Base-by-base conservation (phyloP, 92 coral and sea anemone genomes). In the Palythoa heliodiscus region DNA sequence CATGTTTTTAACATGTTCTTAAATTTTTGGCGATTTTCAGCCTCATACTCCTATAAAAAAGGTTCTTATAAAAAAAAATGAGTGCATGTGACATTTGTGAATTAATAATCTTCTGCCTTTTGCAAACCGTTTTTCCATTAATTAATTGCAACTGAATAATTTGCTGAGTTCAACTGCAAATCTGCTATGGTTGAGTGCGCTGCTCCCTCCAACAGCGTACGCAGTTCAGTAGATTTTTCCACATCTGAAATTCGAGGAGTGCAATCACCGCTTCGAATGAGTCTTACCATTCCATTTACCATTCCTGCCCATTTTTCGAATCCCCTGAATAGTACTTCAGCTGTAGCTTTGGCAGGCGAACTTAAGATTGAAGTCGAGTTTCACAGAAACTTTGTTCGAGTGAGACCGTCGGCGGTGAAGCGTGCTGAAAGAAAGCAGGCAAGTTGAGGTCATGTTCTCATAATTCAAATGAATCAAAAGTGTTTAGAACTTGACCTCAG, bases 101-200 rank as follows among this genome's bases (percentile, higher is more conserved):
- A 61, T 73, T 88, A 47, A 88, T 71, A 58, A 85, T 84, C 20
- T 48, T 52, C 47, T 88, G 91, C 85, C 77, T 88, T 25, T 37
- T 4, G 71, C 74, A 52, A 84, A 88, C 61, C 88, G 63, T 74
- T 63, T 85, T 84, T 75, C 19, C 76, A 53, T 11, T 76, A 50
- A 25, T 53, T 35, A 3, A 84, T 24, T 5, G 91, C 91, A 13
- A 40, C 82, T 12, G 9, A 20, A 83, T 82, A 90, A 83, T 90
- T 87, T 16, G 90, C 80, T 15, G 84, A 25, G 4, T 88, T 90
- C 75, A 90, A 70, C 52, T 70, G 78, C 68, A 90, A 69, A 19
- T 88, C 90, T n/a, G 93, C 71, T 17, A 89, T 52, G 17, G 92
- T 80, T 57, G 78, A 75, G 53, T 73, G 63, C 52, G 88, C 90